Evolutionary conservation across 2,113 vertebrate species (phyloP), one percentile per base, ranked within the genome.

Genomic region (Trichechus manatus): DNA sequence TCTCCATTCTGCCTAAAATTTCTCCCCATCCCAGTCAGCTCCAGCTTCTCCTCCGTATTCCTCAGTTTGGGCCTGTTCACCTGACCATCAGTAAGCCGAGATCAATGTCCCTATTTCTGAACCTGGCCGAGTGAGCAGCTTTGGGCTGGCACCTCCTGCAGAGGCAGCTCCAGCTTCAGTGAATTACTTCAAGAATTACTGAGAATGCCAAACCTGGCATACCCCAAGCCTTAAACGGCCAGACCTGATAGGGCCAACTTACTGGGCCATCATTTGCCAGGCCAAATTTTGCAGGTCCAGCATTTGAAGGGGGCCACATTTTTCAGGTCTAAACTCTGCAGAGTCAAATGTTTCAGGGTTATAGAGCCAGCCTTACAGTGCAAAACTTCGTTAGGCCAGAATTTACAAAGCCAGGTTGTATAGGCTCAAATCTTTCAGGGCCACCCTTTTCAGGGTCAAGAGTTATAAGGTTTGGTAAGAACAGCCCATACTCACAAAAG

Each of bases 311-410:
- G 47, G 39, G 4, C 19, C 44, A 93, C 10, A 56, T 87, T 92
- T 96, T 96, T 95, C 47, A 97, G 87, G 85, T 85, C 14, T 53
- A 80, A 36, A 92, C 0, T 80, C 87, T 95, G 39, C 36, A 68
- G 59, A 27, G 15, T 59, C 27, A 85, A 47, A n/a, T 80, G 22
- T 70, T 85, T 75, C 6, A 53, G 31, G 75, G 25, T 44, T 13
- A 78, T 13, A 44, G 75, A 78, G 42, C 42, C 15, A 19, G 25
- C 23, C n/a, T 78, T 27, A 29, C 5, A 44, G 23, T 39, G 33
- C 25, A 78, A 47, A 78, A 29, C 72, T 15, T 31, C 31, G 29
- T 3, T 72, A 63, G n/a, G 70, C 4, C 42, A 86, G 63, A 63
- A 23, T 19, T 82, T 79, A 29, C 27, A 95, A 74, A 92, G 70